Evolutionary conservation across 2,888 invertebrate species (phyloP).

Genomic region (Sphecodes monilicornis): DNA sequence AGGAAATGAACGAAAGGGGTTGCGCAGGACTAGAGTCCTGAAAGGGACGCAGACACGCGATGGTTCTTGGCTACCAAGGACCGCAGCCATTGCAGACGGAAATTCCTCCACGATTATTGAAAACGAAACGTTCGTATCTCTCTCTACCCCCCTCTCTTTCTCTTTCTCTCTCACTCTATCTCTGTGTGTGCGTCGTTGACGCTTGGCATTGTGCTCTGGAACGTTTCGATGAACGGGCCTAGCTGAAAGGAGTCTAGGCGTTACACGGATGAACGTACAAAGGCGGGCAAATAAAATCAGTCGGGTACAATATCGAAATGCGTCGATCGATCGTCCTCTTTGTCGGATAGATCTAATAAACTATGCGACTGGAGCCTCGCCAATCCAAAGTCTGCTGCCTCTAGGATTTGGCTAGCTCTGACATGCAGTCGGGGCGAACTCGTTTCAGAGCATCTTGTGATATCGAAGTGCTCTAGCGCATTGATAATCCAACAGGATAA

Average conservation of each 20-base stretch:
- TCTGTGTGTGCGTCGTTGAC: neutral
- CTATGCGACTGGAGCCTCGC: slow-evolving; percentile 75
- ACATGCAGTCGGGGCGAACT: slow-evolving; percentile 17
- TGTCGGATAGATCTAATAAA: slow-evolving; percentile 74
- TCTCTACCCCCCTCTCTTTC: neutral
- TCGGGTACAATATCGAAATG: slow-evolving; percentile 65
- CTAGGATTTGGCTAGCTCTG: slow-evolving; percentile 62
- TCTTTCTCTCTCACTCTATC: neutral
- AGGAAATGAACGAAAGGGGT: slow-evolving; percentile 59
- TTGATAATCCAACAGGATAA: too few species aligned
- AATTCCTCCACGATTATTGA: slow-evolving; percentile 17
- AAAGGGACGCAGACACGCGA: slow-evolving; percentile 21
- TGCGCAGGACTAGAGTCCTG: neutral
- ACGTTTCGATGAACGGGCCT: neutral
- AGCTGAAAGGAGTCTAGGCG: slow-evolving; percentile 19
- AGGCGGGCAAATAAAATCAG: slow-evolving; percentile 56
- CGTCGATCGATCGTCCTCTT: slow-evolving; percentile 68
- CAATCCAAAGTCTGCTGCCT: slow-evolving; percentile 75
- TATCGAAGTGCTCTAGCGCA: neutral
- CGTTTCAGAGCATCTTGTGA: neutral
- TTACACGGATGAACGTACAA: slow-evolving; percentile 44
- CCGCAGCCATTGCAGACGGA: neutral
- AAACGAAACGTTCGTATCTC: neutral
- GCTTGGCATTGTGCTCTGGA: neutral
- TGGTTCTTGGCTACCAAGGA: neutral